Base-by-base conservation (phyloP, 2,113 vertebrate species). In the Notothenia rossii region DNA sequence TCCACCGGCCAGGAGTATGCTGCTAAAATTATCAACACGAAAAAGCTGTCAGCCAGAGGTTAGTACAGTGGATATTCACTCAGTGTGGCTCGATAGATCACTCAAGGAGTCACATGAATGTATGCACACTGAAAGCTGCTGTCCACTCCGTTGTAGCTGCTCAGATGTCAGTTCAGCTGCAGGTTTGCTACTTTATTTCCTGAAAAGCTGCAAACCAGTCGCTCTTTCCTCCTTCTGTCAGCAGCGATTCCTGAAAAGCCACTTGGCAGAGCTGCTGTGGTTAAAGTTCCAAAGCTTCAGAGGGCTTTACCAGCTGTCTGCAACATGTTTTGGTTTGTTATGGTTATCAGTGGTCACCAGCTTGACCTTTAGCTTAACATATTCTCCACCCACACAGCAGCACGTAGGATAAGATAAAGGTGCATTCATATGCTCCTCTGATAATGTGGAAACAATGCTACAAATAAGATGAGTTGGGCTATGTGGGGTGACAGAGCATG, bases 11-110 rank as follows among this genome's bases (percentile, higher is more conserved):
- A 99, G 94, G 98, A 99, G 90, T 99, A 98, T 92, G 98, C 98
- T 90, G 98, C 98, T 79, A 99, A 99, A 95, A 99, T 99, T 78
- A 99, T 99, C 89, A 99, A 99, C 94, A 99, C 98, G 63, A 99
- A 99, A 95, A 99, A 99, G 93, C 94, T 99, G 83, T 99, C 98
- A 33, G 98, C 98, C 75, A 95, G 98, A 96, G 98, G 98, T 99
- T 87, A 97, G 97, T 90, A 36, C 51, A 20, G 68, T 59, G 0
- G 22, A 68, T 72, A 13, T 22, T 6, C n/a, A 7, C 33, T 43
- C 36, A 7, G 62, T 25, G 66, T 12, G 4, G 67, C 33, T 84
- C 17, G 10, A 43, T n/a, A 2, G 53, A 13, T 17, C 29, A 56
- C 65, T 55, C 46, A 2, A 51, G 59, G 58, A 51, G 46, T 36